phyloP scores from a whole-genome alignment of 2,113 vertebrate species.

The Callocephalon fimbriatum region DNA sequence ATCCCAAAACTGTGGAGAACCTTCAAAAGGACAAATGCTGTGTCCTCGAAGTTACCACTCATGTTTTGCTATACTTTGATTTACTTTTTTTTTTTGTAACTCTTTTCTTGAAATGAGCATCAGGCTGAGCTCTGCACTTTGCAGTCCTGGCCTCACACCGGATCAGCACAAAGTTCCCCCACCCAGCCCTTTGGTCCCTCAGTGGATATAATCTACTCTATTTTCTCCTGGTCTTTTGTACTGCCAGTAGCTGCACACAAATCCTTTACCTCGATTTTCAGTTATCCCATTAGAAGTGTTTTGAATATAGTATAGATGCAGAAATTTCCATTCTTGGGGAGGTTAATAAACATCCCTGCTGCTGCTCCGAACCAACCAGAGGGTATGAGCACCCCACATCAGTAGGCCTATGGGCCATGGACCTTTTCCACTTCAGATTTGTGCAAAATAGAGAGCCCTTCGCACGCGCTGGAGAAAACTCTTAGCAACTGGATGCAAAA shows the following conservation, averaged over 20 bases:
- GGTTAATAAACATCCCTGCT: not conserved
- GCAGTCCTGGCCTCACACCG: not conserved
- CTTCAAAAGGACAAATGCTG: not conserved
- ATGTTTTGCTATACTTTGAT: not conserved
- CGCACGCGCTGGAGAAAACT: not conserved
- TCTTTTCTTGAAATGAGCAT: not conserved
- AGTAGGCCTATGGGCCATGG: not conserved
- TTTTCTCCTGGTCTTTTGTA: not conserved
- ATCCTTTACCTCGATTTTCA: not conserved
- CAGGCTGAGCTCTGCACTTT: not conserved
- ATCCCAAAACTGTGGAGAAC: not conserved
- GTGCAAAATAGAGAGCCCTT: slow-evolving; percentile 38
- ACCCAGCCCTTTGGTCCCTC: accelerated
- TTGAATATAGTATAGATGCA: not conserved
- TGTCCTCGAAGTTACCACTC: not conserved
- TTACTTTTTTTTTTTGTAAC: not conserved
- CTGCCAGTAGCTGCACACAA: not conserved
- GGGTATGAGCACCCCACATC: not conserved
- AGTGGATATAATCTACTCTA: not conserved
- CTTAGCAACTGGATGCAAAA: not conserved
- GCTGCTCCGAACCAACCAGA: not conserved
- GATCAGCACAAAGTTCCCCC: not conserved
- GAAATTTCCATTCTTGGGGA: not conserved
- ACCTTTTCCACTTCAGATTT: not conserved
- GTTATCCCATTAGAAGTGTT: not conserved